Evolutionary conservation across 2,113 vertebrate genomes (phyloP).

Genomic region (Larimichthys crocea): DNA sequence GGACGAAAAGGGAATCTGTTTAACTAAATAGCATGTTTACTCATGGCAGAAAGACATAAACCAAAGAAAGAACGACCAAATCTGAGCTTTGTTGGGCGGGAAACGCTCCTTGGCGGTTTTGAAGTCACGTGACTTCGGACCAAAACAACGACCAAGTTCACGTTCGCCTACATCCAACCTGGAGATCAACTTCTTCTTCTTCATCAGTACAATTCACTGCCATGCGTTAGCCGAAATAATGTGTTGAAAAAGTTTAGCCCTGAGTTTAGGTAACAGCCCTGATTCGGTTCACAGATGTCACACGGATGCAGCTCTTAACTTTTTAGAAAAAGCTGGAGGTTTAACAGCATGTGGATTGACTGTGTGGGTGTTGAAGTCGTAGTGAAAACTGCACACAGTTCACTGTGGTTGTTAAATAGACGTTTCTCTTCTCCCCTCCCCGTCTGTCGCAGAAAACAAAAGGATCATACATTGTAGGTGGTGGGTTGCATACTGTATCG

Average conservation of each 20-base stretch:
- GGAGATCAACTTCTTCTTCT: neutral
- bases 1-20: too few relatives aligned
- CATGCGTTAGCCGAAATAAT: too few relatives aligned
- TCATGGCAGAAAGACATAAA: too few relatives aligned
- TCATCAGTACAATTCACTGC: neutral
- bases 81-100: too few relatives aligned
- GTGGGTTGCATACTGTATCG: conserved; percentile 73
- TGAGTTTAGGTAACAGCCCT: neutral
- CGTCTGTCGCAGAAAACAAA: conserved; percentile 79
- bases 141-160: neutral
- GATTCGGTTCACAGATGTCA: neutral
- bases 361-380: conserved; percentile 34
- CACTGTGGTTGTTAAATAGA: conserved; percentile 38
- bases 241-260: neutral
- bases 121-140: too few relatives aligned
- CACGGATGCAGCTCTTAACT: neutral
- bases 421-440: conserved; percentile 54
- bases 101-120: too few relatives aligned
- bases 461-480: conserved; percentile 85
- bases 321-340: neutral
- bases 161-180: too few relatives aligned
- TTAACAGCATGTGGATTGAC: conserved; percentile 4
- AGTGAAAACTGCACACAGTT: conserved; percentile 21
- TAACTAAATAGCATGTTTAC: too few relatives aligned
- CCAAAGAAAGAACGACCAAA: too few relatives aligned